Base-by-base conservation (phyloP, 2,113 vertebrate species). In the Ctenodactylus gundi region DNA sequence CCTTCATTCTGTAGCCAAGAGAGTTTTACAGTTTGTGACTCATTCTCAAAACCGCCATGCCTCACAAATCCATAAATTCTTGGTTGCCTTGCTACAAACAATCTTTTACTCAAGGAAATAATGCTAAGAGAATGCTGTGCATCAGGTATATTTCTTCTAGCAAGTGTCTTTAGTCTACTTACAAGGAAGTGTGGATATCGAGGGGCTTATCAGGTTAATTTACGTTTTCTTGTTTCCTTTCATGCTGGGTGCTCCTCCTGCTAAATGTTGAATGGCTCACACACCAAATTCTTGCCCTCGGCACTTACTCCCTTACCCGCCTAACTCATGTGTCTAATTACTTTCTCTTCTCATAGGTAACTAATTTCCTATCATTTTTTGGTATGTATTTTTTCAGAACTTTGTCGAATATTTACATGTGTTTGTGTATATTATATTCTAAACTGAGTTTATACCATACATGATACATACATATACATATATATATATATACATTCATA, bases 361-460 rank as follows among this genome's bases (percentile, higher is more conserved):
- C n/a, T 39, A 75, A 36, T 44, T 23, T 7, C 41, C 27, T 82
- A 17, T 51, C 23, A 67, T 46, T 82, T 51, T 31, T 76, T 46
- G 36, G 4, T 80, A 0, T 86, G 44, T 64, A 78, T 73, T 7
- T 20, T 89, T 75, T 21, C 17, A 70, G 25, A 85, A 87, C 21
- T 68, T 88, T 92, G 58, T 65, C 70, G 62, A 88, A 85, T 53
- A 55, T 53, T 83, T 76, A 46, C 31, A 58, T 67, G 51, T 31
- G 36, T 68, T 89, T 80, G 39, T 60, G 7, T 46, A 51, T 51
- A 3, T 68, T 77, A 36, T 14, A 5, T 46, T 91, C 4, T 85
- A 85, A 82, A 60, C 46, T 70, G 64, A 0, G 44, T 34, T 80
- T 76, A 75, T 31, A 39, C 0, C 46, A 2, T 46, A 8, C 41